Conservation (phyloP, 2,113 vertebrate genomes). For the Elaphurus davidianus region DNA sequence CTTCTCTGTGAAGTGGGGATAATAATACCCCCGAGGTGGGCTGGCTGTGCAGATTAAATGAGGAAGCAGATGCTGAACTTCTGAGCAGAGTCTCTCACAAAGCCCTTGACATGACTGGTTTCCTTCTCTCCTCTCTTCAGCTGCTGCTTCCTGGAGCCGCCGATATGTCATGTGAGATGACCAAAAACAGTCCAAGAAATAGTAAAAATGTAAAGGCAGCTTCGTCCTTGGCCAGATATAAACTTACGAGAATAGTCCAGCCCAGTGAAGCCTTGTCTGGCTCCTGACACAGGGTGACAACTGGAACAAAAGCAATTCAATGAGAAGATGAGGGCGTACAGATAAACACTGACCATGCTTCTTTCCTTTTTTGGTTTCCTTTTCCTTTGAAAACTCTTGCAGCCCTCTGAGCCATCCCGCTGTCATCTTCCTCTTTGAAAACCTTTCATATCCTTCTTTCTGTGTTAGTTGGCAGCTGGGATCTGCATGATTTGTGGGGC, state of each 20-base stretch:
- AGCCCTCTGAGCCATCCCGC: neutral
- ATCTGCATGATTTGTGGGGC: accelerated
- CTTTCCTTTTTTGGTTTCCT: slow-evolving; percentile 56
- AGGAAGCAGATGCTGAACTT: neutral
- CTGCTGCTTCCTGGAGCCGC: neutral
- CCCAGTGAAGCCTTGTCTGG: neutral
- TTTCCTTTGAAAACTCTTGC: slow-evolving; percentile 26
- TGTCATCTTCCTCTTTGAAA: slow-evolving; percentile 38
- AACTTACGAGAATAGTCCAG: neutral
- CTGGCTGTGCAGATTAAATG: neutral
- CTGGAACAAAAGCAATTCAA: neutral
- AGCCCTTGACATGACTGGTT: neutral
- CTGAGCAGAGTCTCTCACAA: neutral
- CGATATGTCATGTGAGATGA: neutral
- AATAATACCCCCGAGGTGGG: accelerated
- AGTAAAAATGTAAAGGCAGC: neutral
- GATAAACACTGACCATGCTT: neutral
- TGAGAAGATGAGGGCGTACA: no score
- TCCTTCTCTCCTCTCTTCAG: neutral
- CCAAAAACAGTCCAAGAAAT: neutral
- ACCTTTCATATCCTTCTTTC: neutral
- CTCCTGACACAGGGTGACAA: neutral
- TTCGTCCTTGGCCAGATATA: neutral
- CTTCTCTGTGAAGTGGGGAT: neutral
- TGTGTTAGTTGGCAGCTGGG: neutral